Percentiles rank a stretch among this genome's conserved stretches.
These are phyloP conservation scores for Caenorhabditis sp. DNA, from an alignment of 2,888 invertebrate species.

Conservation along the genomic window DNA sequence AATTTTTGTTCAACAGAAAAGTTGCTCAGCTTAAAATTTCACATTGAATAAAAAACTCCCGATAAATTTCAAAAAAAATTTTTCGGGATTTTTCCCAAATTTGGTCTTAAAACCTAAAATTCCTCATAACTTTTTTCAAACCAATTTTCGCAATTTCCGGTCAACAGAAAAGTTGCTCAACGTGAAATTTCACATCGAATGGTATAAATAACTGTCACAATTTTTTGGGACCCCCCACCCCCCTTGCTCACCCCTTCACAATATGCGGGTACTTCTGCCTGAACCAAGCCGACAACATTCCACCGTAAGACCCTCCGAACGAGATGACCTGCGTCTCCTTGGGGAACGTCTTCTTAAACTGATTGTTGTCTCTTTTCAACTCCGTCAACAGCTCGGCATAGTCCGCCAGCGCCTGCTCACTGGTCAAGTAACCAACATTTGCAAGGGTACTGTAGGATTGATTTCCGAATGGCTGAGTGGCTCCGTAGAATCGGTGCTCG, in stretches of 20 bases:
- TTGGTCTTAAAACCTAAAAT: too few species aligned
- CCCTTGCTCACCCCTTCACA: conserved; percentile 87
- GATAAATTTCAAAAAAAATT: too few species aligned
- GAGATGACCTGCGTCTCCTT: conserved; percentile 89
- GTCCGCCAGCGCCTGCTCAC: conserved; percentile 95
- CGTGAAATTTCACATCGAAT: too few species aligned
- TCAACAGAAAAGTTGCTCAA: too few species aligned
- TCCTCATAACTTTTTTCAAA: too few species aligned
- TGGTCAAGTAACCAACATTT: conserved; percentile 88
- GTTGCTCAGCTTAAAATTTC: too few species aligned
- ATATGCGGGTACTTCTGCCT: conserved; percentile 95
- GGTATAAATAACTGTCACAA: too few species aligned
- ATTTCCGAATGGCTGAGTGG: conserved; percentile 88
- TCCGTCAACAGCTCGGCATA: conserved; percentile 90
- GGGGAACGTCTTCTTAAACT: conserved; percentile 44
- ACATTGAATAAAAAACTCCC: too few species aligned
- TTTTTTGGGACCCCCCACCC: background rate
- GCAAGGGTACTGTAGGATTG: conserved; percentile 72
- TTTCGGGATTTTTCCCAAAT: too few species aligned
- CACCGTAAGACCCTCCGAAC: conserved; percentile 93
- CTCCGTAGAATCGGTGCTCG: conserved; percentile 96
- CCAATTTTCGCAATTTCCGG: too few species aligned
- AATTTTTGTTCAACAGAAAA: too few species aligned
- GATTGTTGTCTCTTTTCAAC: conserved; percentile 85
- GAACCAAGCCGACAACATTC: conserved; percentile 96